Evolutionary conservation across 2,888 invertebrate genomes (phyloP), one percentile per base, ranked within the genome.

Genomic region (Antitype chi): DNA sequence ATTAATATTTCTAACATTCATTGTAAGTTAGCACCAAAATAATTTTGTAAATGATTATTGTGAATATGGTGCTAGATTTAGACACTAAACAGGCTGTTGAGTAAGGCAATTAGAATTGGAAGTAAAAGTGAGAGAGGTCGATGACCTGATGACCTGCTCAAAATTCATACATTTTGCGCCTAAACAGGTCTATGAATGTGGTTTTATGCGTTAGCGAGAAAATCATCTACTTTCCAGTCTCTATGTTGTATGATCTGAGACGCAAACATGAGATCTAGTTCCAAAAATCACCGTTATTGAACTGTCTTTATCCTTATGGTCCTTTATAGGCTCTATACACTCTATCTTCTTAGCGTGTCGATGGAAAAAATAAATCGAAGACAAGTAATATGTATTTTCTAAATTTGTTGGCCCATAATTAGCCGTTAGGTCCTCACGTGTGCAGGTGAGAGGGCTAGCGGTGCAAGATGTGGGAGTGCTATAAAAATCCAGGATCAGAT

Each of bases 51-150:
- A 47, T 5, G 47, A 17, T 64, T 47, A 66, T 25, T 49, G 28
- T 55, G 2, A 70, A 20, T 32, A 20, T n/a, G n/a, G 7, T 23
- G 25, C 49, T 59, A 23, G 8, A 32, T 38, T 52, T 52, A 47
- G 32, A 25, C 25, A 60, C 9, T 64, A 64, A 57, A 25, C 9
- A 59, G 1, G 70, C 11, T 25, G 25, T 74, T 79, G 73, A 73
- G 80, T 73, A 53, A 64, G 49, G 9, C 13, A 23, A n/a, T 57
- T 28, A 15, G 15, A 13, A 32, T 43, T 52, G n/a, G 59, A 80
- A 66, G 78, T 78, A 80, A 78, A 80, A 78, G 78, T 78, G 59
- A 60, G 6, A 28, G 20, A 20, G 78, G 32, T 73, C 64, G 15
- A 53, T 32, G 32, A 73, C 53, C 64, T 55, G 52, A 49, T 60